Conservation (phyloP, 2,888 invertebrate genomes). For the Tenthredo amoena region DNA sequence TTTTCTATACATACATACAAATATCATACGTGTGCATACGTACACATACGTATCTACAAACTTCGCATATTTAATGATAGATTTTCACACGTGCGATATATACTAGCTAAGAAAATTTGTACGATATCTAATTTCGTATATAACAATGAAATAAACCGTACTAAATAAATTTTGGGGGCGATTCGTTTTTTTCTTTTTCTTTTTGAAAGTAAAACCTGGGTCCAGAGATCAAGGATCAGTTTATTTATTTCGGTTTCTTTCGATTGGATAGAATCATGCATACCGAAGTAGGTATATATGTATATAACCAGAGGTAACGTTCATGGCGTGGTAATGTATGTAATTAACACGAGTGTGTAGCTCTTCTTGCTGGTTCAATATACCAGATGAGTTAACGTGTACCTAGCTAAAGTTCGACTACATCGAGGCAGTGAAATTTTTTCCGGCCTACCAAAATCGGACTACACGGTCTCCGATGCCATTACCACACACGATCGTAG, state of each 20-base stretch:
- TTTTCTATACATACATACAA: not conserved
- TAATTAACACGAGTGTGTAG: conserved; percentile 20
- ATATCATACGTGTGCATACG: not conserved
- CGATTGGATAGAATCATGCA: not conserved
- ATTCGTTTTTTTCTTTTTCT: not conserved
- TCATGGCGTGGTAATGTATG: conserved; percentile 9
- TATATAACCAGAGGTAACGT: not conserved
- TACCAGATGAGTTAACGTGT: not conserved
- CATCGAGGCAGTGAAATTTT: conserved; percentile 29
- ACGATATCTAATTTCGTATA: not conserved
- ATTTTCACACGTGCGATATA: not conserved
- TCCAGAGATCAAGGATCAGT: conserved; percentile 8
- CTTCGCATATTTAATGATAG: not conserved
- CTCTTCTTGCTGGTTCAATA: not conserved
- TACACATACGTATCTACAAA: not conserved
- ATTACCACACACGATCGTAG: not conserved
- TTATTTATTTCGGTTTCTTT: not conserved
- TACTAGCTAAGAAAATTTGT: not conserved
- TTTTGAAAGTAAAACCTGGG: not conserved
- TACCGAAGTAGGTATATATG: not conserved
- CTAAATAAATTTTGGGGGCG: not conserved
- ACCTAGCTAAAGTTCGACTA: not conserved
- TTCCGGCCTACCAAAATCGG: conserved; percentile 37
- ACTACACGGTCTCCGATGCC: not conserved
- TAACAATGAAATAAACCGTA: not conserved